These are phyloP conservation scores for Diaprepes abbreviatus DNA, from an alignment of 2,888 invertebrate genomes.

Conservation along the genomic window DNA sequence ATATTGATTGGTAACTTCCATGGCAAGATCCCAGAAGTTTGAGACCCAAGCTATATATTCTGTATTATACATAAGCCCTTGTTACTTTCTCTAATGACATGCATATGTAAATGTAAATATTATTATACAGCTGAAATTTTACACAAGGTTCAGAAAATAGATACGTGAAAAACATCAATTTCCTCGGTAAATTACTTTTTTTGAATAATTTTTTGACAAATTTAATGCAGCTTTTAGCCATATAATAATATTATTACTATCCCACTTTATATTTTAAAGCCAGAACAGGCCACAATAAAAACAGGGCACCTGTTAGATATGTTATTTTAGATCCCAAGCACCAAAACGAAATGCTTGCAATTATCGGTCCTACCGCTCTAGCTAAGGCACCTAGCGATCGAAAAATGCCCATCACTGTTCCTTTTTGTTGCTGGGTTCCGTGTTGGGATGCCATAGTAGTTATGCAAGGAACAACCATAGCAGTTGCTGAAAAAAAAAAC, in stretches of 20 bases:
- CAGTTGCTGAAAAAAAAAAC: conserved; percentile 74
- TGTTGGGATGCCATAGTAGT: conserved; percentile 92
- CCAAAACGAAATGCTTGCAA: conserved; percentile 94
- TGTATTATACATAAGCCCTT: no score
- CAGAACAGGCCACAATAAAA: conserved; percentile 82
- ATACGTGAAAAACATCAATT: no score
- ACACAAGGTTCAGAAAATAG: no score
- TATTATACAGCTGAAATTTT: no score
- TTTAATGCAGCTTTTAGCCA: no score
- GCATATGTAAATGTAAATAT: no score
- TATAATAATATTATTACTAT: not conserved
- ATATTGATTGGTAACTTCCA: no score
- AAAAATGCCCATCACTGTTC: conserved; percentile 93
- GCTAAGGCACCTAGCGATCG: conserved; percentile 95
- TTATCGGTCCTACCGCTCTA: conserved; percentile 90
- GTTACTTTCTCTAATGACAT: no score
- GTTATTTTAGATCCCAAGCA: conserved; percentile 86
- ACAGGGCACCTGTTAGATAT: conserved; percentile 84
- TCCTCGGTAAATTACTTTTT: no score
- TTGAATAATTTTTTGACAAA: no score
- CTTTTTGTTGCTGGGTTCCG: conserved; percentile 87
- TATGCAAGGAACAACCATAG: conserved; percentile 96
- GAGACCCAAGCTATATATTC: no score
- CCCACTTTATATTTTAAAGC: conserved; percentile 61
- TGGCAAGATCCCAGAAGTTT: no score